Evolutionary conservation across 2,113 vertebrate genomes (phyloP), one percentile per base, ranked within the genome.

Genomic region (Platysternon megacephalum): DNA sequence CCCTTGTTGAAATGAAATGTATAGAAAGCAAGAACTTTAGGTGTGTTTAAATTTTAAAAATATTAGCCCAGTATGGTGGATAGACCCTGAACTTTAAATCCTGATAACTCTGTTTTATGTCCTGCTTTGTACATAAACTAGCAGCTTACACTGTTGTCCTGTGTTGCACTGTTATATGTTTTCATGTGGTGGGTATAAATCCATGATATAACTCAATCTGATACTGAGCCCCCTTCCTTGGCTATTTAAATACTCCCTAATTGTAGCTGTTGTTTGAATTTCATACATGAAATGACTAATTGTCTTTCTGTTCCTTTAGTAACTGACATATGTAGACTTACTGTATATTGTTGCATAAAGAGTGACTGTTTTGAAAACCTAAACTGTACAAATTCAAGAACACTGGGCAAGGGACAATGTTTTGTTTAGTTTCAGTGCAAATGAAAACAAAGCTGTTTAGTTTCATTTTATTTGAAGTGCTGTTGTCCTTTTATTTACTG

Each of bases 51-150:
- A 48, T 92, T 89, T 88, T 95, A 83, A 91, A 82, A 26, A 1
- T 84, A 82, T 94, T 98, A 96, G 88, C 88, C 94, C 89, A 86
- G 68, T 93, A 90, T 17, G 52, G 76, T 89, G 79, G 83, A 92
- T 82, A 74, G 89, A 91, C 87, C 46, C 22, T 80, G 19, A 81
- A 92, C 17, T 84, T 84, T 88, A 91, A 88, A 81, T 24, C 85
- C 92, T 92, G 85, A 91, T 95, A 32, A 82, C 82, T 32, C 74
- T 52, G 68, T 81, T 8, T 86, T 87, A 29, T 55, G 91, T 93
- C 94, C 93, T 95, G 88, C 95, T 97, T 96, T 96, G 96, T 96
- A 97, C 94, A 85, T 88, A 83, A 76, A 84, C 81, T 80, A 94
- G 96, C 91, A 93, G 85, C 84, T 96, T 74, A 93, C 76, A 56